phyloP scores from a whole-genome alignment of 2,888 invertebrate genomes.

The Penaeus monodon region DNA sequence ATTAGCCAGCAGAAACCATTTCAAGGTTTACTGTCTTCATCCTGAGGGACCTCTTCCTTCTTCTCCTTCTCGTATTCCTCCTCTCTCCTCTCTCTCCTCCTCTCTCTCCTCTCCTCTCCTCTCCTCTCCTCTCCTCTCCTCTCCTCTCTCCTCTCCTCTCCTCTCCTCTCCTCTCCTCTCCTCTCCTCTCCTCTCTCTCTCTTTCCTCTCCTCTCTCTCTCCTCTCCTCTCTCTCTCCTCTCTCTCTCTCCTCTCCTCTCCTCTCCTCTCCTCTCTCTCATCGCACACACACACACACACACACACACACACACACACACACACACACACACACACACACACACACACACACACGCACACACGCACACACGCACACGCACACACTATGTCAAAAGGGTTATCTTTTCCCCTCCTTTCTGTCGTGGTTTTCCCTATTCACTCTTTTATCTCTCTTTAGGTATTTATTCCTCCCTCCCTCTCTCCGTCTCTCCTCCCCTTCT shows the following conservation, averaged over 20 bases:
- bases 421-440: too few species aligned
- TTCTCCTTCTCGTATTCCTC: slow-evolving; percentile 18
- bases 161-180: not conserved
- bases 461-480: too few species aligned
- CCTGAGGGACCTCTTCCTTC: not conserved
- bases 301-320: too few species aligned
- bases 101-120: not conserved
- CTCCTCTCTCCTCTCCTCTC: not conserved
- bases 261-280: not conserved
- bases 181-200: not conserved
- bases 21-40: slow-evolving; percentile 9
- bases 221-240: not conserved
- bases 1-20: slow-evolving; percentile 21
- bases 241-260: too few species aligned
- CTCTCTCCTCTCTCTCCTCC: not conserved
- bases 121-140: slow-evolving; percentile 11
- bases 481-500: too few species aligned
- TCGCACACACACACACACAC: too few species aligned
- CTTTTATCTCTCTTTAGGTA: too few species aligned
- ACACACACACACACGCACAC: too few species aligned
- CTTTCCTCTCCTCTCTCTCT: slow-evolving; percentile 6
- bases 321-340: too few species aligned
- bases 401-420: too few species aligned
- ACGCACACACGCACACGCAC: too few species aligned
- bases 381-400: too few species aligned